These are phyloP conservation scores for Lutjanus argentimaculatus DNA, from an alignment of 2,797 vertebrate species.

Conservation along the genomic window DNA sequence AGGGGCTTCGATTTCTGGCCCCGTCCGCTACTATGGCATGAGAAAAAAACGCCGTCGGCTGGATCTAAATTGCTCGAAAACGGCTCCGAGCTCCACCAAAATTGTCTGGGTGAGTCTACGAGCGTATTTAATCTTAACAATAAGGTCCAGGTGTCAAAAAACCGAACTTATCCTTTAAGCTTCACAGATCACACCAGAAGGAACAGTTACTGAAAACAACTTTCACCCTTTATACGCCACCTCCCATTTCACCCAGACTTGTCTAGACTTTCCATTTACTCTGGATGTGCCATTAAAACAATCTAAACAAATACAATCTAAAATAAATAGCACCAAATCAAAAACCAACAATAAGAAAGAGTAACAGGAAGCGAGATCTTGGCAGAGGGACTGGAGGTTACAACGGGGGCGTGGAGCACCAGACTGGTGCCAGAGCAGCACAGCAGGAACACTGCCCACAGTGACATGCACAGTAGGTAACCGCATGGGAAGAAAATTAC, in stretches of 20 bases:
- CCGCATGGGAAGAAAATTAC: constrained; percentile 57
- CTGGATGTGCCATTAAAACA: neutral
- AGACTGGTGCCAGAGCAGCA: constrained; percentile 48
- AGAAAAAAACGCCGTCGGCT: no score
- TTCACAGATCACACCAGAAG: neutral
- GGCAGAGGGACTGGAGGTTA: constrained; percentile 55
- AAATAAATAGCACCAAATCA: constrained; percentile 24
- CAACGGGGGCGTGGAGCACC: constrained; percentile 48
- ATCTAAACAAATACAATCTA: constrained; percentile 4
- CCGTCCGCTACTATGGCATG: no score
- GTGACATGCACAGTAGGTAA: constrained; percentile 63
- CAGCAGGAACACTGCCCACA: constrained; percentile 59
- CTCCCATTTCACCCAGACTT: neutral
- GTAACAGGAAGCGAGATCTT: constrained; percentile 57
- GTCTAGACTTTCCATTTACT: constrained; percentile 6
- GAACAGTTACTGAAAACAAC: neutral
- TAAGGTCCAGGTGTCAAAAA: no score
- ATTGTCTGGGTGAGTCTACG: no score
- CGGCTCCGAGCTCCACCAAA: no score
- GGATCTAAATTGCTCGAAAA: no score
- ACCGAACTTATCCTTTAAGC: no score
- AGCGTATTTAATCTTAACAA: no score
- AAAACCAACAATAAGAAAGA: constrained; percentile 25
- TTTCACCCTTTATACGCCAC: neutral
- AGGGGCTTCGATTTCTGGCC: no score